A percentile compares a stretch with the other conserved stretches of the same genome.
Evolutionary conservation across 2,113 vertebrate species (phyloP).

Genomic region (Crotophaga sulcirostris): DNA sequence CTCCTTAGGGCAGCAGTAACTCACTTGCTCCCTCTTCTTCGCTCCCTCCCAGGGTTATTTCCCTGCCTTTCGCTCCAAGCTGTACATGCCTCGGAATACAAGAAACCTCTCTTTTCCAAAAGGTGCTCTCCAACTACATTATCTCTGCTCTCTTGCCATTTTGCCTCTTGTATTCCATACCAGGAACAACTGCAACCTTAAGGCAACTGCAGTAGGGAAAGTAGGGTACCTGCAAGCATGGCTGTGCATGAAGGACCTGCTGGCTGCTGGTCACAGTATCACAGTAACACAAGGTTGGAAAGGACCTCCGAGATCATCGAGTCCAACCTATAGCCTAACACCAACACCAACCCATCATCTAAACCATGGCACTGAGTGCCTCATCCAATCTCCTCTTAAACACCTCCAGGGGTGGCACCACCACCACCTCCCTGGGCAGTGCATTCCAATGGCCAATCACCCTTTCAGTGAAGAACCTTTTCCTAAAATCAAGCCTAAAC

Average conservation of each 20-base stretch:
- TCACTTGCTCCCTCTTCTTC: background rate
- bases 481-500: too few species aligned
- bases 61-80: background rate
- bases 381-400: too few species aligned
- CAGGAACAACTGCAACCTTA: fast-evolving
- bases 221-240: fast-evolving
- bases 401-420: too few species aligned
- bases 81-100: background rate
- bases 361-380: too few species aligned
- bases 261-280: background rate
- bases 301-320: too few species aligned
- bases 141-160: background rate
- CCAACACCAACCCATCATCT: too few species aligned
- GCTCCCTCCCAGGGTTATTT: background rate
- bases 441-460: too few species aligned
- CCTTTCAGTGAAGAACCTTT: too few species aligned
- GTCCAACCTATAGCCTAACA: too few species aligned
- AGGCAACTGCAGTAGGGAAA: background rate
- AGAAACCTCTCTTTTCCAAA: background rate
- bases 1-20: slow-evolving; percentile 1
- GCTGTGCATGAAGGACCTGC: fast-evolving
- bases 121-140: background rate
- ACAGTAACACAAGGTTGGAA: too few species aligned
- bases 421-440: too few species aligned
- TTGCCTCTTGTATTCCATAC: background rate